phyloP scores from a whole-genome alignment of 2,888 invertebrate genomes.

The Aquatica leii region DNA sequence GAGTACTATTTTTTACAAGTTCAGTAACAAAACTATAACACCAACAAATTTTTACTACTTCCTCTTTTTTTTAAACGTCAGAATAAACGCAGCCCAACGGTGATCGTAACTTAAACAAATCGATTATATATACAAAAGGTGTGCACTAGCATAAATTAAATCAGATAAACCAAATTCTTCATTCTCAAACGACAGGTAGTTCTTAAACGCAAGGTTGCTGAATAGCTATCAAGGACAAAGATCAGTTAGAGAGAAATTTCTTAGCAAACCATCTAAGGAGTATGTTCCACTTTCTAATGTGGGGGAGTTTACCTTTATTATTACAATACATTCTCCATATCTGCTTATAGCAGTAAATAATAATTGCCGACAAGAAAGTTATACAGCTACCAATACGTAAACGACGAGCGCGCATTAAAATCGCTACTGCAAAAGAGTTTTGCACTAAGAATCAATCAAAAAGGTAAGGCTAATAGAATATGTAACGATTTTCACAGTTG shows the following conservation, averaged over 20 bases:
- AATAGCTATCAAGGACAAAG: constrained; percentile 44
- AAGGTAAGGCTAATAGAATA: not conserved
- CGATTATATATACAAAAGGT: not conserved
- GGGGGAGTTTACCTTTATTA: constrained; percentile 13
- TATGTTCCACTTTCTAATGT: constrained; percentile 15
- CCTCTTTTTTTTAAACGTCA: too few species aligned
- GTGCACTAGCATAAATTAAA: constrained; percentile 1
- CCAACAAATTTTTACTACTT: too few species aligned
- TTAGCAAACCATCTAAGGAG: constrained; percentile 13
- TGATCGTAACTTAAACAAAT: not conserved
- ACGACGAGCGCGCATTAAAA: not conserved
- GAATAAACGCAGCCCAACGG: too few species aligned
- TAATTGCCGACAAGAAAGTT: constrained; percentile 5
- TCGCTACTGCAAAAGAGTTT: not conserved
- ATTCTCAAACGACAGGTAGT: not conserved
- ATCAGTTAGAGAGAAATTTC: constrained; percentile 40
- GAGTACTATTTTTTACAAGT: too few species aligned
- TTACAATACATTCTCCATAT: constrained; percentile 11
- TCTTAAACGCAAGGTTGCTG: constrained; percentile 26
- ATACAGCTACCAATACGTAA: constrained; percentile 5
- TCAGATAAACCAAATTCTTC: constrained; percentile 7
- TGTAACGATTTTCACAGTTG: not conserved
- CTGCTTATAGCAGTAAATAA: constrained; percentile 10
- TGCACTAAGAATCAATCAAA: not conserved
- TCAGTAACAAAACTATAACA: too few species aligned